These are phyloP conservation scores for Vireo altiloquus DNA, from an alignment of 2,113 vertebrate species.

Conservation along the genomic window DNA sequence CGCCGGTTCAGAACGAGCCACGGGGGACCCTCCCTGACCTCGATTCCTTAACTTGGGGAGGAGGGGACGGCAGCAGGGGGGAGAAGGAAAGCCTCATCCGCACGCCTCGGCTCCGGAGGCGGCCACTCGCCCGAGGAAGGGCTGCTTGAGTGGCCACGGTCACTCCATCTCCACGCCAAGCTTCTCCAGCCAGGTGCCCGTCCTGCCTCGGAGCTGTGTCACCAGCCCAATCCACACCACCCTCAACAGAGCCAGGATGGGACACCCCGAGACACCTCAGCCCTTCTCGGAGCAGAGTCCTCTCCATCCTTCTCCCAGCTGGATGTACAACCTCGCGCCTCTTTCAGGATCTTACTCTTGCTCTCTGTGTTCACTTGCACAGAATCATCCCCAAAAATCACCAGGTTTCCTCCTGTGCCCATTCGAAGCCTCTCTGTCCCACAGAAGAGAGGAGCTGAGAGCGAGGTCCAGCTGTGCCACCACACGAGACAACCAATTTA, in stretches of 20 bases:
- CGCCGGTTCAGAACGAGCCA: slow-evolving; percentile 6
- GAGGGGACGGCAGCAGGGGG: not conserved
- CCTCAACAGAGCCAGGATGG: accelerated
- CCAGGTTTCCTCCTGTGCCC: not conserved
- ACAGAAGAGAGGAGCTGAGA: not conserved
- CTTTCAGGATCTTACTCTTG: not conserved
- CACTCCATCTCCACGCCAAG: not conserved
- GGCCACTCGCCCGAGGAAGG: not conserved
- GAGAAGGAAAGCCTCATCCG: not conserved
- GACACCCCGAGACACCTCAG: not conserved
- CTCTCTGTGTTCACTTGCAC: not conserved
- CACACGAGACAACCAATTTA: not conserved
- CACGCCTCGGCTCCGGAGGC: not conserved
- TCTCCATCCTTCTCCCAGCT: not conserved
- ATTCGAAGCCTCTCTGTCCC: not conserved
- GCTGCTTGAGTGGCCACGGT: not conserved
- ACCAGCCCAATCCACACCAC: accelerated
- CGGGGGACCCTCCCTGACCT: slow-evolving; percentile 60
- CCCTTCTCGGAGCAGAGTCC: not conserved
- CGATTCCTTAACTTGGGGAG: slow-evolving; percentile 56
- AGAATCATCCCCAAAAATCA: accelerated
- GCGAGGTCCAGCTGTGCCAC: slow-evolving; percentile 13
- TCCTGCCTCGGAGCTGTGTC: not conserved
- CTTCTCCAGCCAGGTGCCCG: not conserved
- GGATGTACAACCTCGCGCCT: accelerated